Percentiles rank a stretch among this genome's conserved stretches.
These are phyloP conservation scores for Quadroppia sp. DNA, from an alignment of 2,888 invertebrate genomes.

Conservation along the genomic window DNA sequence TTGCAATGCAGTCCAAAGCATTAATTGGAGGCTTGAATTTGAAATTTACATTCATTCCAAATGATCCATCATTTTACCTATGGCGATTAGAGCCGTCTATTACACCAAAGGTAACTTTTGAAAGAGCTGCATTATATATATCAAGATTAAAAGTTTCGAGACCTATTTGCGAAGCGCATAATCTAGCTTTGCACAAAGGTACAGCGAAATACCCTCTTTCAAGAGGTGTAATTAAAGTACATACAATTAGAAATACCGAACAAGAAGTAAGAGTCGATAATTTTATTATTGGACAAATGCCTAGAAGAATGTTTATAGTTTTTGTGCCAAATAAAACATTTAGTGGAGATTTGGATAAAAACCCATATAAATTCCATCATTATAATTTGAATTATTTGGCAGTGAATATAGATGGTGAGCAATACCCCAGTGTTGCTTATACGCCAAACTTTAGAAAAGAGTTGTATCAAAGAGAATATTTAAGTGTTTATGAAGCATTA, in stretches of 20 bases:
- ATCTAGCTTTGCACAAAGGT: background rate
- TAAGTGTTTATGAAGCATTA: constrained; percentile 1
- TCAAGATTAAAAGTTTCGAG: background rate
- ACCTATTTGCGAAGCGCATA: too few species aligned
- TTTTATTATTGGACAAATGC: background rate
- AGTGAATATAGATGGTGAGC: background rate
- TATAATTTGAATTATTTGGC: constrained; percentile 22
- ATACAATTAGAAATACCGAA: background rate
- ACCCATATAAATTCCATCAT: background rate
- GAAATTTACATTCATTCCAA: background rate
- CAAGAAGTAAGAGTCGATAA: background rate
- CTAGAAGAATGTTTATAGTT: background rate
- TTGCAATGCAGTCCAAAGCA: constrained; percentile 1
- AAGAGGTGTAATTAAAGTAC: constrained; percentile 1
- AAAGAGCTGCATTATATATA: background rate
- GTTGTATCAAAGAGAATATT: background rate
- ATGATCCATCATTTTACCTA: background rate
- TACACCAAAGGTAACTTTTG: background rate
- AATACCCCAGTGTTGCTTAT: background rate
- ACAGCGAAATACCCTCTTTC: constrained; percentile 10
- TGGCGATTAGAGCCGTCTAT: too few species aligned
- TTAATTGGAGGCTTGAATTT: background rate
- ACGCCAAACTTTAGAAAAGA: constrained; percentile 1
- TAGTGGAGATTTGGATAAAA: background rate
- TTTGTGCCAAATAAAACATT: background rate